Conservation (phyloP, 2,797 vertebrate genomes). For the Schizopygopsis malacanthus region DNA sequence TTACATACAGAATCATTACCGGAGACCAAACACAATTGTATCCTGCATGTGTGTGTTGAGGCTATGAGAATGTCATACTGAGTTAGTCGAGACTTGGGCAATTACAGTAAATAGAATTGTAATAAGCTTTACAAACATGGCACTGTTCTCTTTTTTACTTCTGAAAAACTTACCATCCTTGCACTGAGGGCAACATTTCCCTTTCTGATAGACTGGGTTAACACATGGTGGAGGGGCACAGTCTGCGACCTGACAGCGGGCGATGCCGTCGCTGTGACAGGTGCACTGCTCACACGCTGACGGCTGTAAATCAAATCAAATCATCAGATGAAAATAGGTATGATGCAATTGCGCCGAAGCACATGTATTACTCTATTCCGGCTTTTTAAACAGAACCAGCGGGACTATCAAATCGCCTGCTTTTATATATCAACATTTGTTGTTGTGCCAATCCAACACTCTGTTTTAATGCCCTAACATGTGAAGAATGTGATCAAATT, state of each 20-base stretch:
- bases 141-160: neutral
- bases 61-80: neutral
- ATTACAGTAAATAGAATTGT: neutral
- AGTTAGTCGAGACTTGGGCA: neutral
- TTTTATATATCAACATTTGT: neutral
- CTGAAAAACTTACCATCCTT: conserved; percentile 75
- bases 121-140: neutral
- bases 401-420: neutral
- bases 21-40: neutral
- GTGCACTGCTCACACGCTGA: conserved; percentile 87
- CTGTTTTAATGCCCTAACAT: neutral
- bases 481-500: conserved; percentile 18
- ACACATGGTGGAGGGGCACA: conserved; percentile 86
- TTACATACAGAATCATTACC: conserved; percentile 39
- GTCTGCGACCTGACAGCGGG: conserved; percentile 84
- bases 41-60: neutral
- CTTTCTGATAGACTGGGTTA: conserved; percentile 82
- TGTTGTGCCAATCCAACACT: conserved; percentile 13
- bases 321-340: neutral
- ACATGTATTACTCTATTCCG: neutral
- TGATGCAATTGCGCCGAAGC: conserved; percentile 13
- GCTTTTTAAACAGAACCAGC: conserved; percentile 11
- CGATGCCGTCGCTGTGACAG: conserved; percentile 84
- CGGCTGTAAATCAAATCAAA: conserved; percentile 72
- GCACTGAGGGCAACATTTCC: conserved; percentile 86